Evolutionary conservation across 2,113 vertebrate species (phyloP), one percentile per base, ranked within the genome.

Genomic region (Lates calcarifer): DNA sequence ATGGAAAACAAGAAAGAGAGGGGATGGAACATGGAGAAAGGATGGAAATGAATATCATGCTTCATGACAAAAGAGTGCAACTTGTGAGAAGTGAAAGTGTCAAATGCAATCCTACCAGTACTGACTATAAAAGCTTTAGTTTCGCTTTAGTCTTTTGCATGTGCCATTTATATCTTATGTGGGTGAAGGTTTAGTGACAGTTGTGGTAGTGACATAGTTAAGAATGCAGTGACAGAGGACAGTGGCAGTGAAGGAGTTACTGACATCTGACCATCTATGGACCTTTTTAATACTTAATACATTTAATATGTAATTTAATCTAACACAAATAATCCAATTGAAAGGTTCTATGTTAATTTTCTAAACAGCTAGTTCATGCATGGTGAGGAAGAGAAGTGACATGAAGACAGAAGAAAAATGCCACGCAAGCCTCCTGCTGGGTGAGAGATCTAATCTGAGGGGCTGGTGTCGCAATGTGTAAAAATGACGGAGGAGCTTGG

Each of bases 1-100:
- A 92, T 92, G 92, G 86, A 90, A 78, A 81, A 92, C 78, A 91
- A 91, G 87, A 92, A 90, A 93, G 91, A 91, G 91, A 91, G 75
- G 90, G 82, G 90, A 93, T 93, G 93, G 91, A 94, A 90, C 86
- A 92, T 90, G 88, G 89, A 92, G 91, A 93, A 91, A 88, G 89
- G 84, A 93, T 93, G 93, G 91, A 92, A 90, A 92, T 94, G 93
- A 92, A 93, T 93, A 93, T 77, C 91, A 94, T 94, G 93, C 90
- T 83, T 86, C 77, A 87, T 91, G 91, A 91, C 75, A 87, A 79
- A 88, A 89, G 74, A 89, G 77, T 90, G 90, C 76, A 93, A 82
- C 55, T 83, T 87, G 64, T 90, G 83, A 92, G 65, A 26, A 49
- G 91, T 92, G 89, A 92, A 82, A 45, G 77, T 87, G 74, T 76